Conservation (phyloP, 2,113 vertebrate species). For the Rhadina sibilatrix region DNA sequence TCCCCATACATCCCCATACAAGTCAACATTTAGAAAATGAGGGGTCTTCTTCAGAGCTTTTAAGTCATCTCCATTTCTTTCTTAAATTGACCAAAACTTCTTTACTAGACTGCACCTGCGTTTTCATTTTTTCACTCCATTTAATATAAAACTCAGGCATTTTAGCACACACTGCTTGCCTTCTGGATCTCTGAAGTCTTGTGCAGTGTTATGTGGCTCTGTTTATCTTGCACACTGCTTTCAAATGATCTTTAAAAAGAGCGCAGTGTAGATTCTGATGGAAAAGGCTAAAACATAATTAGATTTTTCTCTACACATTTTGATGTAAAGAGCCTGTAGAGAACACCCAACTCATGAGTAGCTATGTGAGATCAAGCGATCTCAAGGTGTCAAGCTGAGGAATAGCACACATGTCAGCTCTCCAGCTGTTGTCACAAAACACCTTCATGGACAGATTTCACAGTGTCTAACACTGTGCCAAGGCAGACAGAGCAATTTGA, state of each 20-base stretch:
- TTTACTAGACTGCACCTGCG: background rate
- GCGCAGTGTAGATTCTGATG: background rate
- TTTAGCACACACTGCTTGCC: background rate
- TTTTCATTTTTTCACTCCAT: background rate
- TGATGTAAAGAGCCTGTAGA: background rate
- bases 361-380: background rate
- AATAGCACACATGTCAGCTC: background rate
- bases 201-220: background rate
- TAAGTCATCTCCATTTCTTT: background rate
- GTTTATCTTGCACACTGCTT: background rate
- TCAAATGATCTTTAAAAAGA: background rate
- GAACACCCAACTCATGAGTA: background rate
- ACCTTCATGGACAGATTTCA: background rate
- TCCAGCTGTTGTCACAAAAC: background rate
- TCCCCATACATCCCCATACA: background rate
- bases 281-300: background rate
- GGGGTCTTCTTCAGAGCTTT: background rate
- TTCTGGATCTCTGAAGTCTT: background rate
- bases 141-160: background rate
- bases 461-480: background rate
- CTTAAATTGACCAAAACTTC: background rate
- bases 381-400: background rate
- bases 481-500: background rate
- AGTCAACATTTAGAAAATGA: background rate
- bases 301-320: background rate